Base-by-base conservation (phyloP, 2,888 invertebrate species). In the Apotomis turbidana region DNA sequence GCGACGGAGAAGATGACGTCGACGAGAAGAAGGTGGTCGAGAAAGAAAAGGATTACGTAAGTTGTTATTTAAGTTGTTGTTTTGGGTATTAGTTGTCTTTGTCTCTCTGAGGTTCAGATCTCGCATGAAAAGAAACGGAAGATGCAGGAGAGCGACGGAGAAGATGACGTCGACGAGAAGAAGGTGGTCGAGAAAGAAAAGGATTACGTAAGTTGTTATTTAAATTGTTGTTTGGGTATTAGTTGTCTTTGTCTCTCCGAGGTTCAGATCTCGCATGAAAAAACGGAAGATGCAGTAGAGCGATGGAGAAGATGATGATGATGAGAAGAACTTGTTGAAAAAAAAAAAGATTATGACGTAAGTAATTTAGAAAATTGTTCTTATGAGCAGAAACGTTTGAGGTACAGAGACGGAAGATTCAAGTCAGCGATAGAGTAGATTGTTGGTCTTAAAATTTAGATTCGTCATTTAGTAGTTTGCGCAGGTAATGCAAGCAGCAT, bases 251-350 rank as follows among this genome's bases (percentile, higher is more conserved):
- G 27, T 27, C 27, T 27, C 27, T 92, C 92, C 0, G 90, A 87
- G 38, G 88, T 90, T 54, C 94, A 94, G 41, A 41, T 41, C 41
- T 6, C 41, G 0, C 95, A 95, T 76, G 87, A 77, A 94, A 93
- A 89, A 85, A 82, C 89, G 86, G 74, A 91, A 86, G 74, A 15
- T 90, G 49, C 86, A 89, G 51, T 83, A 88, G 5, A 90, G 91
- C 49, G 95, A 95, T 8, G 94, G 94, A 44, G 95, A 96, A 81
- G 96, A 96, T 81, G 96, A 96, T 79, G 85, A 96, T 0, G 95
- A 95, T 80, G 85, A 92, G 44, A 93, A 93, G 4, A 94, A 95
- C 89, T 92, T 55, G 83, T 95, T 71, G 95, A 96, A 79, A 94
- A 93, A 77, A 94, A 94, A 38, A 90, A 90, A 44, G 91, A 91